Base-by-base conservation (phyloP, 2,888 invertebrate genomes). In the Cacoxenus indagator region DNA sequence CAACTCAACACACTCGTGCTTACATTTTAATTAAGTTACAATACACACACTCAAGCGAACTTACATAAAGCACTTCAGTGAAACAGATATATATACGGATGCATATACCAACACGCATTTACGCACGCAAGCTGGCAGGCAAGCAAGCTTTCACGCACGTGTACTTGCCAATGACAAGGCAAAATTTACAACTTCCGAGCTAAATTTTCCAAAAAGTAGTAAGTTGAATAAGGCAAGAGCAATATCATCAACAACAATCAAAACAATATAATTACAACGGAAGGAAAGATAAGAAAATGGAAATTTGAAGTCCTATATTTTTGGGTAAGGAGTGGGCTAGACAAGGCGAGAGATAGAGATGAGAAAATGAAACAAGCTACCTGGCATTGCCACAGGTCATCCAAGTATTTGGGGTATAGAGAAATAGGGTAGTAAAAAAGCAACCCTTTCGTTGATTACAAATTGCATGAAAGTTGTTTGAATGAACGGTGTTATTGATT, bases 181-280 rank as follows among this genome's bases (percentile, higher is more conserved):
- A 83, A 81, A 83, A 82, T 82, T 82, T 77, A 82, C 76, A 81
- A 82, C 82, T 81, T 83, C 82, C 81, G 78, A 83, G 84, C 83
- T 81, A 82, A 81, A 83, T 83, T 83, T 81, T 76, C 73, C 75
- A 74, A 81, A 78, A 76, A 81, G 82, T 83, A 82, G 82, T 81
- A 83, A 82, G 48, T 19, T 48, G 48, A 4, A 70, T 81, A 65
- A 65, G 17, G 19, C 29, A 37, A 31, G 17, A n/a, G 19, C 17
- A 48, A 48, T 19, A 48, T 17, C 48, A n/a, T n/a, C n/a, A 61
- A 61, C 24, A 61, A 19, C 19, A 51, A 51, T 9, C 17, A 51
- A 9, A 51, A 14, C 8, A 22, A 22, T 4, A 51, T 9, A n/a
- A 51, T 22, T 5, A 9, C 2, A 4, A 51, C n/a, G 17, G 17